Percentiles rank a stretch among this genome's conserved stretches.
These are phyloP conservation scores for Megathymus violae DNA, from an alignment of 1,140 invertebrate genomes.

Conservation along the genomic window DNA sequence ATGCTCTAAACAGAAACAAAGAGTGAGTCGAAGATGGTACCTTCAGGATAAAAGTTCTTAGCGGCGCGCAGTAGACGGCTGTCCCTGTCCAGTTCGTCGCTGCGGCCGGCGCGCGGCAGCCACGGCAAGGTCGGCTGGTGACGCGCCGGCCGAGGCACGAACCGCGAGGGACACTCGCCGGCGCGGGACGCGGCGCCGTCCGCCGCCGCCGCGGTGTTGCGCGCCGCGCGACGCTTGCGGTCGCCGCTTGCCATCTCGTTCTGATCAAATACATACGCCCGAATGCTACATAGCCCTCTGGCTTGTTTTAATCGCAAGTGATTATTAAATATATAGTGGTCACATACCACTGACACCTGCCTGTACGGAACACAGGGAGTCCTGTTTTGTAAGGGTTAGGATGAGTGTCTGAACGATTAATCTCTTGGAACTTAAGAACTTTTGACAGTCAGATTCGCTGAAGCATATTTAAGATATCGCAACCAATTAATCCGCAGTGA, in stretches of 20 bases:
- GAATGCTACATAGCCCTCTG: too few species aligned
- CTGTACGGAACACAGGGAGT: too few species aligned
- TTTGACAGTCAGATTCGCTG: too few species aligned
- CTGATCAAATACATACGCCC: background rate
- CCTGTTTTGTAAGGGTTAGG: too few species aligned
- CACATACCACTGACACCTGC: too few species aligned
- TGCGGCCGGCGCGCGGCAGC: conserved; percentile 70
- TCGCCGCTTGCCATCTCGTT: conserved; percentile 62
- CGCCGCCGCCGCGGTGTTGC: conserved; percentile 6
- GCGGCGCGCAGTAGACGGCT: conserved; percentile 58
- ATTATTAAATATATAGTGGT: too few species aligned
- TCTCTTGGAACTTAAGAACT: too few species aligned
- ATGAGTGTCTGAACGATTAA: too few species aligned
- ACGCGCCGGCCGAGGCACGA: conserved; percentile 50
- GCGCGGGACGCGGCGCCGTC: conserved; percentile 16
- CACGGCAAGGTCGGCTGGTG: conserved; percentile 53
- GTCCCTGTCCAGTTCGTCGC: conserved; percentile 62
- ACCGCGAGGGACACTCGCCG: conserved; percentile 51
- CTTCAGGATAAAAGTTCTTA: conserved; percentile 71
- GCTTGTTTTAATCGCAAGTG: too few species aligned
- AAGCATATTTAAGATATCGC: too few species aligned
- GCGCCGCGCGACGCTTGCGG: conserved; percentile 41
- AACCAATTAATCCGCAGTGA: too few species aligned
- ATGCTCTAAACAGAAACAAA: too few species aligned
- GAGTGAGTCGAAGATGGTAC: conserved; percentile 23